phyloP scores from a whole-genome alignment of 2,797 vertebrate genomes.

The Pampus argenteus region DNA sequence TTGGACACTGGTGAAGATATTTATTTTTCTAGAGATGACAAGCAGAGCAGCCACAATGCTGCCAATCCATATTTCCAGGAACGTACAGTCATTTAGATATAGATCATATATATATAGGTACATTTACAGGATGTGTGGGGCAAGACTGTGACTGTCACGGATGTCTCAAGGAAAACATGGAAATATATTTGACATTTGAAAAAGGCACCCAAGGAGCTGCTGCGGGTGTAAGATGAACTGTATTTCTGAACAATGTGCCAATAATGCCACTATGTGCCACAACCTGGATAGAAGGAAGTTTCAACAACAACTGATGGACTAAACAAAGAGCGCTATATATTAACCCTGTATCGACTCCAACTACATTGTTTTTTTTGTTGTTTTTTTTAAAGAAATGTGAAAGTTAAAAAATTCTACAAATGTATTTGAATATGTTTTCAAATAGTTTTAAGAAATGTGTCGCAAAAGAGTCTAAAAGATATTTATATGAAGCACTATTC shows the following conservation, averaged over 20 bases:
- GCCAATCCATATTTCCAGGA: slow-evolving; percentile 84
- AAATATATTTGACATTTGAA: slow-evolving; percentile 58
- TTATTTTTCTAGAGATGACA: slow-evolving; percentile 97
- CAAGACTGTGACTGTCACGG: slow-evolving; percentile 69
- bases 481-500: slow-evolving; percentile 84
- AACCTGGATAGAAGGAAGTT: slow-evolving; percentile 86
- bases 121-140: slow-evolving; percentile 78
- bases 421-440: slow-evolving; percentile 83
- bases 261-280: slow-evolving; percentile 99
- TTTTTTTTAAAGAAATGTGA: slow-evolving; percentile 81
- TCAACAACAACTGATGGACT: slow-evolving; percentile 77
- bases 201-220: slow-evolving; percentile 74
- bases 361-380: slow-evolving; percentile 64
- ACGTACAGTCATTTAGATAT: slow-evolving; percentile 80
- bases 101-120: slow-evolving; percentile 75
- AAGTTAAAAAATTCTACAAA: slow-evolving; percentile 68
- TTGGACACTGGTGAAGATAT: slow-evolving; percentile 93
- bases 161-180: slow-evolving; percentile 65
- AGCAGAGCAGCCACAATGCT: slow-evolving; percentile 82
- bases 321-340: slow-evolving; percentile 81
- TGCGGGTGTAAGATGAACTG: slow-evolving; percentile 81
- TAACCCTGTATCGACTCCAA: slow-evolving; percentile 81
- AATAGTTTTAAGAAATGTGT: slow-evolving; percentile 85
- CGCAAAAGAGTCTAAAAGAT: slow-evolving; percentile 78
- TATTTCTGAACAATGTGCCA: slow-evolving; percentile 98